phyloP scores from a whole-genome alignment of 1,140 invertebrate genomes.

The Fragariocoptes setiger region DNA sequence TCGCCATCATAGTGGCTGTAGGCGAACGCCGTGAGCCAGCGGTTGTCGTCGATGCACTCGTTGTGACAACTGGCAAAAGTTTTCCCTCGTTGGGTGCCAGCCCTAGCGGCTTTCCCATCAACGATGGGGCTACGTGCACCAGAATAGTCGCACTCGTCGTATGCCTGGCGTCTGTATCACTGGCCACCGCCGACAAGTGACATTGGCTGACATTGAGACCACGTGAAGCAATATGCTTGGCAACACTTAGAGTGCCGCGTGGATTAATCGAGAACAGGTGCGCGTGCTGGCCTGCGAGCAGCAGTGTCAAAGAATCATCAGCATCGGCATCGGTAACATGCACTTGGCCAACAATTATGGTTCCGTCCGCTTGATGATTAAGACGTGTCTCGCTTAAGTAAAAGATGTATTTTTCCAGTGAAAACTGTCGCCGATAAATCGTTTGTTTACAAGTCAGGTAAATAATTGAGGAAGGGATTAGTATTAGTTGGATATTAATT shows the following conservation, averaged over 20 bases:
- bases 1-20: not conserved
- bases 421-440: too few relatives aligned
- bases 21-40: too few relatives aligned
- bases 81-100: too few relatives aligned
- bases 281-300: slow-evolving; percentile 10
- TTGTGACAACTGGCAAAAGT: too few relatives aligned
- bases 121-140: slow-evolving; percentile 17
- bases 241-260: slow-evolving; percentile 20
- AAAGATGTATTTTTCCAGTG: too few relatives aligned
- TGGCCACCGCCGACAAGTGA: slow-evolving; percentile 39
- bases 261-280: slow-evolving; percentile 22
- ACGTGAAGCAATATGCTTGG: slow-evolving; percentile 16
- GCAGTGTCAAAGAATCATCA: slow-evolving; percentile 10
- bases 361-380: too few relatives aligned
- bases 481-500: too few relatives aligned
- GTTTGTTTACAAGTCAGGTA: slow-evolving; percentile 12
- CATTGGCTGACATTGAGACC: slow-evolving; percentile 24
- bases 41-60: too few relatives aligned
- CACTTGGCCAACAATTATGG: too few relatives aligned
- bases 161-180: slow-evolving; percentile 28
- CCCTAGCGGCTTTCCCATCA: too few relatives aligned
- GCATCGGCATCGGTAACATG: slow-evolving; percentile 12
- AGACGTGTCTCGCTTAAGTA: too few relatives aligned
- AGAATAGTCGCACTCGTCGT: slow-evolving; percentile 11
- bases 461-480: too few relatives aligned